Evolutionary conservation across 2,113 vertebrate genomes (phyloP).

Genomic region (Ploceus nigricollis): DNA sequence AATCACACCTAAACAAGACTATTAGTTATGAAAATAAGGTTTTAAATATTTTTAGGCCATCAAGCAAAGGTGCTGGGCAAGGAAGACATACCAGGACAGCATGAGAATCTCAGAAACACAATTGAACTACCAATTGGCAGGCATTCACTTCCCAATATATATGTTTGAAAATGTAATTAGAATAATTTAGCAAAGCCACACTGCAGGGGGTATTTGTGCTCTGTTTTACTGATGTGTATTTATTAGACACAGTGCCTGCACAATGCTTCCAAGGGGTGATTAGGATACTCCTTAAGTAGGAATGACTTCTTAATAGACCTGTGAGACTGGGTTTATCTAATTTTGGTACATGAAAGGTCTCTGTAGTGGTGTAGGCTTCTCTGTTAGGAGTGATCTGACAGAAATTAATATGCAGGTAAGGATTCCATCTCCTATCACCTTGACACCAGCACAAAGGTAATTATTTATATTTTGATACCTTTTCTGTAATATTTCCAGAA

Average conservation of each 20-base stretch:
- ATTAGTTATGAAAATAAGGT: background rate
- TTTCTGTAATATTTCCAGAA: background rate
- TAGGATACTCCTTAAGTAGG: background rate
- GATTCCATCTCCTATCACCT: background rate
- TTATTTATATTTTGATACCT: slow-evolving; percentile 3
- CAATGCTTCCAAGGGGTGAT: background rate
- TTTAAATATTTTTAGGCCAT: background rate
- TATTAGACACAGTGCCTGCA: background rate
- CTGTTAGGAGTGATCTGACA: background rate
- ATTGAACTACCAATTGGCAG: background rate
- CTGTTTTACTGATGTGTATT: background rate
- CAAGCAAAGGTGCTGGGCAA: background rate
- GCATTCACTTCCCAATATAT: background rate
- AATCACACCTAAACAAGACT: background rate
- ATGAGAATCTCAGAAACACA: background rate
- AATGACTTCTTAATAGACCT: background rate
- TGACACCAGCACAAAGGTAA: background rate
- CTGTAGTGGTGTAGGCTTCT: background rate
- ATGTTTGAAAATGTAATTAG: slow-evolving; percentile 6
- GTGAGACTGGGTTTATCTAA: background rate
- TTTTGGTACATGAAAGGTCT: background rate
- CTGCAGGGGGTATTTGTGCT: background rate
- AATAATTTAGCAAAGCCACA: background rate
- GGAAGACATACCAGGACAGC: background rate
- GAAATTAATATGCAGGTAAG: background rate